These are phyloP conservation scores for Malurus alboscapulatus DNA, from an alignment of 2,113 vertebrate genomes.

Conservation along the genomic window DNA sequence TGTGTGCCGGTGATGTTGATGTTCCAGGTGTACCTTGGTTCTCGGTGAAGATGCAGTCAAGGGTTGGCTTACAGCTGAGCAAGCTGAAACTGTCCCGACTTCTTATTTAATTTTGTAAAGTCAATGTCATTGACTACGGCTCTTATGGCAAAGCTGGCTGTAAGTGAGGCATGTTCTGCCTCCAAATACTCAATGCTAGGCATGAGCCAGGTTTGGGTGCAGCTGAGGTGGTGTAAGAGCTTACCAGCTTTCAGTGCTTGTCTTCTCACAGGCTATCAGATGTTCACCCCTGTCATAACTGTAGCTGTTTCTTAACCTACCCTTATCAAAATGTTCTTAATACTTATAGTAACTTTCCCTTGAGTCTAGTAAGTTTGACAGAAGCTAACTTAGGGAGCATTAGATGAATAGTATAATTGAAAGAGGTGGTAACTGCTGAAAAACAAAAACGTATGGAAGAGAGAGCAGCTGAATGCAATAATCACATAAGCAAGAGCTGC, in stretches of 20 bases:
- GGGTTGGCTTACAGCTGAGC: not conserved
- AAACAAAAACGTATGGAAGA: not conserved
- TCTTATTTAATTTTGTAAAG: not conserved
- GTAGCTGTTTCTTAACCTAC: not conserved
- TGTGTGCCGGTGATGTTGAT: not conserved
- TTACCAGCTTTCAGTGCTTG: not conserved
- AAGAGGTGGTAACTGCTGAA: not conserved
- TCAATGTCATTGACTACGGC: rapidly evolving
- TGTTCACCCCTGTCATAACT: not conserved
- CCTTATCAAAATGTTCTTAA: not conserved
- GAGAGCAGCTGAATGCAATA: not conserved
- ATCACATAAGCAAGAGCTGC: not conserved
- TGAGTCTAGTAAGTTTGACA: not conserved
- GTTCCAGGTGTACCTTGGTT: too few relatives aligned
- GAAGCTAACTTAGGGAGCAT: not conserved
- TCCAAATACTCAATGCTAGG: rapidly evolving
- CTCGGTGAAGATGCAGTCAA: too few relatives aligned
- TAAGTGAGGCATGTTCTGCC: not conserved
- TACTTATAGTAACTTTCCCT: not conserved
- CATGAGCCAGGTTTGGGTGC: not conserved
- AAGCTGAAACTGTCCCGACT: not conserved
- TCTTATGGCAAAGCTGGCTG: rapidly evolving
- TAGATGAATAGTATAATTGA: not conserved
- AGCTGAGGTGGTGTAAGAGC: not conserved
- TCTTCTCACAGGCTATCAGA: not conserved